Evolutionary conservation across 2,113 vertebrate genomes (phyloP), one percentile per base, ranked within the genome.

Genomic region (Bettongia penicillata): DNA sequence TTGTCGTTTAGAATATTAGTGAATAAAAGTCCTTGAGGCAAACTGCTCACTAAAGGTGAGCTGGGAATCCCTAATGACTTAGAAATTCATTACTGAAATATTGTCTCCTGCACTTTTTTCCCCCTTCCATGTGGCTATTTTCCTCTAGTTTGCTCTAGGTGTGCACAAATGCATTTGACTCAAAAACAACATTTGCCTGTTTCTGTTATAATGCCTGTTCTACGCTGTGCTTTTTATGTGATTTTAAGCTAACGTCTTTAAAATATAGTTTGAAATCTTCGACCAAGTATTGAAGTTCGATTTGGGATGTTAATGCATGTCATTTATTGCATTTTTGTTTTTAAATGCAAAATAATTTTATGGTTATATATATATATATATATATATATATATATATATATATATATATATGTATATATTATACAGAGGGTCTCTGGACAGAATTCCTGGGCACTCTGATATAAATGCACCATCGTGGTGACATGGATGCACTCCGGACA

Each of bases 11-110:
- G 0, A 90, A 68, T 61, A 91, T 92, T 90, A 68, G 89, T 94
- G 52, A 91, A 95, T 48, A 16, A 51, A 97, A 97, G 48, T 95
- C 96, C 90, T 51, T 43, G 51, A 91, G 89, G 91, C 24, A 28
- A 97, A 12, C 50, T 37, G 37, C 50, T 91, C 84, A 31, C 51
- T 43, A 11, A 23, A 61, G 53, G 57, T 68, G 95, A 93, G 31
- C 24, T 12, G 0, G 28, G 7, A 8, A 43, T 25, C 43, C 68
- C 37, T 0, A 2, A 1, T 2, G 25, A 53, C 49, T 53, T 3
- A 24, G 4, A 94, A 48, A 10, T 2, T 91, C 10, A 23, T 8
- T 0, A 0, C 6, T 3, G 1, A 0, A 25, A 51, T 22, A 0
- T 50, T 91, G 94, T 93, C 0, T n/a, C 92, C 28, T 37, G 31